Conservation (phyloP, 2,797 vertebrate species). For the Sebastes nivosus region DNA sequence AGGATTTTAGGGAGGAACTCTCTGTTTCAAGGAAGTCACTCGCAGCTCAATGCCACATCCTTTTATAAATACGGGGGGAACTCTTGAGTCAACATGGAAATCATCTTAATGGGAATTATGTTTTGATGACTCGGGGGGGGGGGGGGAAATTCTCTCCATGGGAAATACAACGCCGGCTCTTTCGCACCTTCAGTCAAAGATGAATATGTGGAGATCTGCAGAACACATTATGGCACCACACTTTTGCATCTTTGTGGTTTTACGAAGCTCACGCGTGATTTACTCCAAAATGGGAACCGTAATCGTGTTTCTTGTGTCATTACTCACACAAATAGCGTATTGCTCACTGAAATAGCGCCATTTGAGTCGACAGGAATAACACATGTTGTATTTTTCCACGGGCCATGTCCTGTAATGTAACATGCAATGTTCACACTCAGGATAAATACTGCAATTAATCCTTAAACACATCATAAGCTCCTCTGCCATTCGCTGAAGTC, state of each 20-base stretch:
- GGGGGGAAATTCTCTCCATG: slow-evolving; percentile 16
- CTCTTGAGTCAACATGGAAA: slow-evolving; percentile 61
- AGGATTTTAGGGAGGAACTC: slow-evolving; percentile 37
- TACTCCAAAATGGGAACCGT: background rate
- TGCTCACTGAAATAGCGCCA: slow-evolving; percentile 31
- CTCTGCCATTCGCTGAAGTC: slow-evolving; percentile 42
- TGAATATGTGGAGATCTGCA: slow-evolving; percentile 27
- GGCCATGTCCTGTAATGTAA: slow-evolving; percentile 36
- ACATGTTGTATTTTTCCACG: slow-evolving; percentile 37
- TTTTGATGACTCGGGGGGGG: slow-evolving; percentile 41
- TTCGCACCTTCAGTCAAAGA: slow-evolving; percentile 53
- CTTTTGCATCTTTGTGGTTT: slow-evolving; percentile 8
- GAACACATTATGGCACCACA: slow-evolving; percentile 41
- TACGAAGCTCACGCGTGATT: slow-evolving; percentile 1
- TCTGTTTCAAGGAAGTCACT: slow-evolving; percentile 40
- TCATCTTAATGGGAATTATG: slow-evolving; percentile 54
- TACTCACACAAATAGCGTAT: slow-evolving; percentile 18
- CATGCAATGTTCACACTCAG: slow-evolving; percentile 44
- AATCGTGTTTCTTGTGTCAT: slow-evolving; percentile 9
- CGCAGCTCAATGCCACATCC: slow-evolving; percentile 46
- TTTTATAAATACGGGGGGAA: slow-evolving; percentile 40
- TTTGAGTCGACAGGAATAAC: slow-evolving; percentile 40
- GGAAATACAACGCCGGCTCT: slow-evolving; percentile 43
- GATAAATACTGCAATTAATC: slow-evolving; percentile 64
- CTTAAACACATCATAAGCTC: slow-evolving; percentile 68